Base-by-base conservation (phyloP, 2,888 invertebrate genomes). In the Sepiola atlantica region DNA sequence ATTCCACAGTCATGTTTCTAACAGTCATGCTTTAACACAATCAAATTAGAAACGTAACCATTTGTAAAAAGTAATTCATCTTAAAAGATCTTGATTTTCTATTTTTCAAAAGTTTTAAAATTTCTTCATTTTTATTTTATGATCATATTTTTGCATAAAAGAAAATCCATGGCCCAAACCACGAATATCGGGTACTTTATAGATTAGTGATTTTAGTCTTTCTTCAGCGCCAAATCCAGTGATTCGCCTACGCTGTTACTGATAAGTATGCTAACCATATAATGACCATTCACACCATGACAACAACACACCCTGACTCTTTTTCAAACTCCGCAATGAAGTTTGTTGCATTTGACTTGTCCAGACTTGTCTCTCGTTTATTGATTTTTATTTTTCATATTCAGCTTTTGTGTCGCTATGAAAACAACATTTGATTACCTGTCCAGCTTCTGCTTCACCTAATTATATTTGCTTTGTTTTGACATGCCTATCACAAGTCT, bases 361-460 rank as follows among this genome's bases (percentile, higher is more conserved):
- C n/a, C n/a, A 77, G 32, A 32, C 77, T 77, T 77, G 77, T 77
- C 77, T n/a, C 32, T n/a, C 28, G 77, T 77, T n/a, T 77, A 77
- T 77, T 77, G 77, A 77, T 77, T n/a, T 77, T 77, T 18, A 77
- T 12, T n/a, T 45, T 77, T 77, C 77, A 77, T 4, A 77, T 77
- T 77, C 77, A 77, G 77, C 77, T 77, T 77, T 45, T 77, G 32
- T 77, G n/a, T 32, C n/a, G 32, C n/a, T 77, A 32, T 77, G 77
- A 77, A 77, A 77, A 77, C 77, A 77, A n/a, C 77, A 77, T 77
- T 77, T 77, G 77, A 77, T 77, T 77, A n/a, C 77, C 32, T 77
- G 77, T 14, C n/a, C 77, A 77, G 32, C n/a, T 77, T 77, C 77
- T 77, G 77, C 4, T 77, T 77, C 32, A n/a, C 77, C n/a, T 77